Base-by-base conservation (phyloP, 2,113 vertebrate genomes). In the Ptilorrhoa leucosticta region DNA sequence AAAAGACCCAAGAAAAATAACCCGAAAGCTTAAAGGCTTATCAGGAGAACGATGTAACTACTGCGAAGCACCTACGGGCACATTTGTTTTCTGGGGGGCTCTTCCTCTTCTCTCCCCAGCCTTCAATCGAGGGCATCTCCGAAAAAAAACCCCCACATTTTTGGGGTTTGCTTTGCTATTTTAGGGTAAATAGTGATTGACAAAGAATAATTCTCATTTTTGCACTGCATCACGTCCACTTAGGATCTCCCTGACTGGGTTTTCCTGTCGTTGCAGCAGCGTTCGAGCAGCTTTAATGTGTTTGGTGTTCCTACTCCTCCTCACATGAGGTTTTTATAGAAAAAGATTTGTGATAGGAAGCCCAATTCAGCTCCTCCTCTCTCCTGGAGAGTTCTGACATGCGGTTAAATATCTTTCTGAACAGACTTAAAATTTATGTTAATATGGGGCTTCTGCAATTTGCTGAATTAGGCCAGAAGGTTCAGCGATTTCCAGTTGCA, bases 11-110 rank as follows among this genome's bases (percentile, higher is more conserved):
- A 96, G 93, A 97, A 94, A 91, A 96, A 93, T 66, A 94, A 71
- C 82, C 57, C 81, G 20, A 79, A 86, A 93, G 89, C 82, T 96
- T 96, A 93, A 96, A 35, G 90, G 30, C 92, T 96, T 97, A 95
- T 95, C 96, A 83, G 48, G 85, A 92, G 45, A 96, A 51, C 47
- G 16, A 3, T 35, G 47, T 30, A 93, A 65, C 92, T 97, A 76
- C 95, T 90, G 96, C 87, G 56, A 56, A 93, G 93, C 87, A 93
- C 91, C 91, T 68, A 73, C 1, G 2, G 79, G 70, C 13, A 35
- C 84, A 94, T 91, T 93, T 8, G 11, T 96, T 96, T 93, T 94
- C 84, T 45, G 45, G 7, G 27, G 0, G 18, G 8, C 6, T 87
- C 82, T 28, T 82, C 83, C 63, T 93, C 61, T 33, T n/a, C 58